A percentile compares a stretch with the other conserved stretches of the same genome.
These are phyloP conservation scores for Acleris laterana DNA, from an alignment of 2,888 invertebrate genomes.

Conservation along the genomic window DNA sequence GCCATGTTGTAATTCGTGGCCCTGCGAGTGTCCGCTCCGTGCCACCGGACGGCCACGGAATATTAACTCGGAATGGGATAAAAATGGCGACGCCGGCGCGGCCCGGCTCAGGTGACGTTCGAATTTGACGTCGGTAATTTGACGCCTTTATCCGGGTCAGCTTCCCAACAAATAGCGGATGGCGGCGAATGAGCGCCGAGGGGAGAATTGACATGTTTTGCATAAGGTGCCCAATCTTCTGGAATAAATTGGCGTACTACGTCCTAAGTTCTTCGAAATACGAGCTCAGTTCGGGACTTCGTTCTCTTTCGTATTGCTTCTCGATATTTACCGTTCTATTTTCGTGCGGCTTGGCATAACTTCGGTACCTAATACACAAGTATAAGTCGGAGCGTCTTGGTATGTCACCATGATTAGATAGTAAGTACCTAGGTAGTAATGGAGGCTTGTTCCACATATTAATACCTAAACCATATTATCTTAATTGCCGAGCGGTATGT, in stretches of 20 bases:
- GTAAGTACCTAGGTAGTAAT: too few species aligned
- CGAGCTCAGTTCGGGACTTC: constrained; percentile 23
- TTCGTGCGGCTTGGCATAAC: constrained; percentile 7
- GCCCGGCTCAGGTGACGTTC: constrained; percentile 73
- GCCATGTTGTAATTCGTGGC: constrained; percentile 55
- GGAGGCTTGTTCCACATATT: background rate
- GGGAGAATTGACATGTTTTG: constrained; percentile 57
- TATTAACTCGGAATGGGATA: constrained; percentile 77
- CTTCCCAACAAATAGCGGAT: constrained; percentile 65
- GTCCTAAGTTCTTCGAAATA: constrained; percentile 23
- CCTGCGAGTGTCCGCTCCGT: constrained; percentile 67
- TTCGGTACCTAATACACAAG: constrained; percentile 13
- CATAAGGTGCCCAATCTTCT: constrained; percentile 50
- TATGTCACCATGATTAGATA: too few species aligned
- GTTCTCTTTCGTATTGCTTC: constrained; percentile 17
- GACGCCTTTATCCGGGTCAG: constrained; percentile 77
- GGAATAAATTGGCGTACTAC: constrained; percentile 33
- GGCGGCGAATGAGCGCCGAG: constrained; percentile 52
- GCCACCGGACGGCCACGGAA: constrained; percentile 71
- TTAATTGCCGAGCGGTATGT: too few species aligned
- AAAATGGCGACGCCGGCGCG: constrained; percentile 68
- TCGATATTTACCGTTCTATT: constrained; percentile 26
- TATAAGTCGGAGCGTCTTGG: background rate
- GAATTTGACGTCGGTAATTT: constrained; percentile 78
- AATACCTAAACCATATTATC: background rate